phyloP scores from a whole-genome alignment of 2,888 invertebrate genomes.

The Cataglyphis altisquamis region DNA sequence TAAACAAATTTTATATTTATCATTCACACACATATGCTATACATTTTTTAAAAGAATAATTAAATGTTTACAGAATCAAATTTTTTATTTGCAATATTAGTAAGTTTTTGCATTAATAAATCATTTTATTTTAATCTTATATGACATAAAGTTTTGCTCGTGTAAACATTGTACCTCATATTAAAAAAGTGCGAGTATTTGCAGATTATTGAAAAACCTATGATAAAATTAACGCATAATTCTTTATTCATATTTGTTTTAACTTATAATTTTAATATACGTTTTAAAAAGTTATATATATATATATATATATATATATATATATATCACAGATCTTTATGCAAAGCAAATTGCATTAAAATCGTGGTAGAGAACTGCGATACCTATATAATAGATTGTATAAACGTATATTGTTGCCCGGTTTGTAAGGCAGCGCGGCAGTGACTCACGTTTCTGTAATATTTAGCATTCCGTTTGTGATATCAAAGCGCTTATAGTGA shows the following conservation, averaged over 20 bases:
- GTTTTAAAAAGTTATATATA: not conserved
- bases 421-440: conserved; percentile 59
- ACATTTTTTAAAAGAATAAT: not conserved
- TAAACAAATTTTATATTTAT: not conserved
- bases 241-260: conserved; percentile 39
- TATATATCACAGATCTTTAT: not conserved
- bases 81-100: not conserved
- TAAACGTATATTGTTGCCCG: conserved; percentile 61
- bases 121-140: not conserved
- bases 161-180: not conserved
- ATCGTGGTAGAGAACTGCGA: conserved; percentile 14
- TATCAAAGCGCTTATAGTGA: conserved; percentile 65
- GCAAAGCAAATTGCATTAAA: conserved; percentile 17
- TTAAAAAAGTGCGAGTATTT: conserved; percentile 2
- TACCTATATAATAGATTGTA: conserved; percentile 58
- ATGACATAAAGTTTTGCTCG: not conserved
- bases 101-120: not conserved
- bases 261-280: conserved; percentile 21
- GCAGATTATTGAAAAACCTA: not conserved
- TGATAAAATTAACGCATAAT: not conserved
- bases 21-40: not conserved
- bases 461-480: conserved; percentile 80
- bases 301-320: not conserved
- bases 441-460: conserved; percentile 80
- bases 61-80: not conserved